These are phyloP conservation scores for Phalloptychus januarius DNA, from an alignment of 2,797 vertebrate genomes.

Conservation along the genomic window DNA sequence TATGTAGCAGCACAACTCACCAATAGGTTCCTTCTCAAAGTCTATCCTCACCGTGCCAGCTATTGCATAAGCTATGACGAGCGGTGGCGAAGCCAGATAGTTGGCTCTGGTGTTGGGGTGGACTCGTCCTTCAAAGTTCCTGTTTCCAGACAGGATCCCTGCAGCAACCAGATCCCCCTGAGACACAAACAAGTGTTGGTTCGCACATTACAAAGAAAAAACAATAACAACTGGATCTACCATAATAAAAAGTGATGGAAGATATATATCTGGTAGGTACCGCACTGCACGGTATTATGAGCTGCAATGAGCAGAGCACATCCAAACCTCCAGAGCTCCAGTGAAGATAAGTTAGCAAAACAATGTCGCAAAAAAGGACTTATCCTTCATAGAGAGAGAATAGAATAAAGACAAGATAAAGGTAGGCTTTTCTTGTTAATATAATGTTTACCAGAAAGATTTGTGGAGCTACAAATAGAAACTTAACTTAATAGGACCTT, in stretches of 20 bases:
- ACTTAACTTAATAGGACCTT: too few relatives aligned
- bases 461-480: too few relatives aligned
- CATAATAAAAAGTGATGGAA: neutral
- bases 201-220: neutral
- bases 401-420: too few relatives aligned
- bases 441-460: too few relatives aligned
- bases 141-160: slow-evolving; percentile 93
- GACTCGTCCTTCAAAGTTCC: slow-evolving; percentile 97
- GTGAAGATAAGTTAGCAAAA: too few relatives aligned
- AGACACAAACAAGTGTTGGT: slow-evolving; percentile 2
- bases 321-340: too few relatives aligned
- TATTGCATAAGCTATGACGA: slow-evolving; percentile 96
- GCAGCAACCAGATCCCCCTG: slow-evolving; percentile 93
- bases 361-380: too few relatives aligned
- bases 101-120: slow-evolving; percentile 97
- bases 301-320: too few relatives aligned
- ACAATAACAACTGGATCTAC: neutral
- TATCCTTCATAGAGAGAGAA: too few relatives aligned
- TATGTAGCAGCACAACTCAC: slow-evolving; percentile 73
- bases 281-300: too few relatives aligned
- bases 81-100: slow-evolving; percentile 92
- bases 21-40: slow-evolving; percentile 92
- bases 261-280: neutral
- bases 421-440: too few relatives aligned
- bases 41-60: slow-evolving; percentile 92